Evolutionary conservation across 2,113 vertebrate genomes (phyloP), one percentile per base, ranked within the genome.

Genomic region (Arenaria interpres): DNA sequence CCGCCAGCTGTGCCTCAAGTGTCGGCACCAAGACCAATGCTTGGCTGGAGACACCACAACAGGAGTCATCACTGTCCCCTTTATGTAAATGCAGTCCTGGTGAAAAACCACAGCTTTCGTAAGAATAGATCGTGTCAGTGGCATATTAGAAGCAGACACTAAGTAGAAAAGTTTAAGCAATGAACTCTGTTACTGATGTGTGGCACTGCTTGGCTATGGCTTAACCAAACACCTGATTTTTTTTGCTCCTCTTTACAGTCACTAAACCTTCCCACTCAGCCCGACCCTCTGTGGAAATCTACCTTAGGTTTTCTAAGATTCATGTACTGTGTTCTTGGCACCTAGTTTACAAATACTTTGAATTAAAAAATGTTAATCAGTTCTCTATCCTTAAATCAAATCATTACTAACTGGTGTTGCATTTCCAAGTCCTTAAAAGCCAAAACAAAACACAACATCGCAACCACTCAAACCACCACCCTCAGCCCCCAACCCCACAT

Each of bases 1-100:
- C 39, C 2, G 8, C 37, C n/a, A 67, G 30, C 5, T 0, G 1
- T 18, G 46, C 43, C 54, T 22, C 68, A 12, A 6, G 41, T 8
- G 37, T 7, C 39, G 17, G 27, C 2, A 1, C 27, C 35, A 2
- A 19, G 30, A 50, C 12, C 39, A 43, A 7, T 1, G 3, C 23
- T 53, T 30, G 41, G n/a, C 63, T 2, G 2, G 43, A 62, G 59
- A 41, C 33, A 50, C 6, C 37, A 9, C 8, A 27, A 5, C 27
- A 21, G 3, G 12, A 37, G 43, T 15, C 72, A 59, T 69, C 64
- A 62, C 7, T 4, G 6, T 56, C 22, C 45, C 20, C 35, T 74
- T 39, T 7, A 12, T 5, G 14, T 13, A 4, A 35, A 5, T 5
- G 11, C 8, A 53, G 24, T 4, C 56, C 71, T 33, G 37, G 51